A percentile compares a stretch with the other conserved stretches of the same genome.
Evolutionary conservation across 2,888 invertebrate species (phyloP).

Genomic region (Hipparchia semele): DNA sequence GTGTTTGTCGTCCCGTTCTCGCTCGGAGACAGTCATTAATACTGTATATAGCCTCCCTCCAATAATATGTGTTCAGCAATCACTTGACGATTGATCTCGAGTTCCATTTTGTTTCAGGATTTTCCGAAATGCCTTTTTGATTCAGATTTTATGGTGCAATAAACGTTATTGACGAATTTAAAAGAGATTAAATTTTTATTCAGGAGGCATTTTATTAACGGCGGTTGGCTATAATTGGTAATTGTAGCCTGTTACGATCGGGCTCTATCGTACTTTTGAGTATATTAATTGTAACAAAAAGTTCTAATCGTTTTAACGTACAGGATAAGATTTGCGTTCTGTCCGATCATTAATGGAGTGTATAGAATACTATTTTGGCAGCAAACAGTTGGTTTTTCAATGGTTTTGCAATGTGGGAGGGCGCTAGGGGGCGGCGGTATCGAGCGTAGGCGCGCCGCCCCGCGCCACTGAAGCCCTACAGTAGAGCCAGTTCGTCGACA

Average conservation of each 20-base stretch:
- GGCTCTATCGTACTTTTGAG: background rate
- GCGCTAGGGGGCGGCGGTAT: slow-evolving; percentile 77
- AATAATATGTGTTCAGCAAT: slow-evolving; percentile 26
- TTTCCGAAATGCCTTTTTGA: slow-evolving; percentile 1
- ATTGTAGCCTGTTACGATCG: background rate
- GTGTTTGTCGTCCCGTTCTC: slow-evolving; percentile 28
- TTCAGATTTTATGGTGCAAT: too few relatives aligned
- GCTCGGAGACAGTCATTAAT: slow-evolving; percentile 22
- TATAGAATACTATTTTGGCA: slow-evolving; percentile 49
- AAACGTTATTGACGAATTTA: background rate
- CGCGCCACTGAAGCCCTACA: slow-evolving; percentile 74
- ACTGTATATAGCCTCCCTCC: slow-evolving; percentile 22
- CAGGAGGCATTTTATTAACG: background rate
- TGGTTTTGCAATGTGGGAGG: slow-evolving; percentile 78
- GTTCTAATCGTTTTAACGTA: background rate
- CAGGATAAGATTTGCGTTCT: slow-evolving; percentile 11
- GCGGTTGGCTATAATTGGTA: background rate
- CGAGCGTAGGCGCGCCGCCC: slow-evolving; percentile 81
- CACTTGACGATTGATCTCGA: slow-evolving; percentile 27
- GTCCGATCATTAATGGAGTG: slow-evolving; percentile 36
- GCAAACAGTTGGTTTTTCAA: slow-evolving; percentile 62
- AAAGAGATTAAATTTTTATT: background rate
- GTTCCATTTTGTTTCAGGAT: background rate
- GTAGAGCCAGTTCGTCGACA: slow-evolving; percentile 63
- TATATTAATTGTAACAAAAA: slow-evolving; percentile 1